These are phyloP conservation scores for Panthera uncia DNA, from an alignment of 2,113 vertebrate genomes.

Conservation along the genomic window DNA sequence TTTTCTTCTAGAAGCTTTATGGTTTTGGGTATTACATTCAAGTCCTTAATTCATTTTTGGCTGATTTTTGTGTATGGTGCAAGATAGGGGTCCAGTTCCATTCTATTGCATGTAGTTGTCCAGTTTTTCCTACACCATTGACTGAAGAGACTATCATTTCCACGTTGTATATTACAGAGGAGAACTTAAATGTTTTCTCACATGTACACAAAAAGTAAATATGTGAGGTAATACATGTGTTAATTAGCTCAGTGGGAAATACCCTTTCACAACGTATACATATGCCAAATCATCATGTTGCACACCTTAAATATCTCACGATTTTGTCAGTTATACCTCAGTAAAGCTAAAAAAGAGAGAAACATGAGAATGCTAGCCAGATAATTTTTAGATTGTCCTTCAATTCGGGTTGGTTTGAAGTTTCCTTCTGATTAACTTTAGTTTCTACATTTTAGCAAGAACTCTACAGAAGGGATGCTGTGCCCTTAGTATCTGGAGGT, in stretches of 20 bases:
- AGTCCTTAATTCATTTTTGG: background rate
- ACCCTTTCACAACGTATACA: background rate
- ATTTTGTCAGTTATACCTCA: background rate
- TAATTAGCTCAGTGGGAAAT: background rate
- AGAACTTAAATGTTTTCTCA: background rate
- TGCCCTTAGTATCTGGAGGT: background rate
- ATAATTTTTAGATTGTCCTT: background rate
- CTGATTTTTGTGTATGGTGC: background rate
- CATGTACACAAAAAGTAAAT: background rate
- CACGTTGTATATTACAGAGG: background rate
- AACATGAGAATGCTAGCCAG: background rate
- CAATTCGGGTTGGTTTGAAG: background rate
- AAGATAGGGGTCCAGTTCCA: background rate
- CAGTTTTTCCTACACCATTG: background rate
- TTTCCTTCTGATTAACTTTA: background rate
- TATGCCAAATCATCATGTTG: background rate
- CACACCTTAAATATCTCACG: background rate
- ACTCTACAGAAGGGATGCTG: background rate
- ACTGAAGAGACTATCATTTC: background rate
- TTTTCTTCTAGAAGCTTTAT: background rate
- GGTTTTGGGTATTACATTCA: background rate
- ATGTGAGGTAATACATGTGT: background rate
- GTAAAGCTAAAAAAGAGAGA: background rate
- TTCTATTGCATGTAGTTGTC: background rate
- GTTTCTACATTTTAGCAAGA: background rate